phyloP scores from a whole-genome alignment of 1,140 invertebrate genomes.

The Uloborus diversus region DNA sequence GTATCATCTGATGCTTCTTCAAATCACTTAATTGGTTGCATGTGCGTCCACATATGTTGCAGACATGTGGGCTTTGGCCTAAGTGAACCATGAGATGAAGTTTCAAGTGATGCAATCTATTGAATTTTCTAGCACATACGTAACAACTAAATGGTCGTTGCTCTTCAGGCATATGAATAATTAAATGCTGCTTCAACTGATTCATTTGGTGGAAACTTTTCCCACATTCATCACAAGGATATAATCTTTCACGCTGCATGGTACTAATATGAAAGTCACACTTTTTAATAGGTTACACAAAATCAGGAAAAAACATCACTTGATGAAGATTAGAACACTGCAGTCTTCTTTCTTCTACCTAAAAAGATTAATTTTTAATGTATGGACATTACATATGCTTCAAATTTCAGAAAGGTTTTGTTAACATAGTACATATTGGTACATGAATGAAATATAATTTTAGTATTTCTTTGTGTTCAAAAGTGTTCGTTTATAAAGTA shows the following conservation, averaged over 20 bases:
- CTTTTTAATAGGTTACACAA: no score
- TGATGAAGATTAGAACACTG: no score
- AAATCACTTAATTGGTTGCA: slow-evolving; percentile 47
- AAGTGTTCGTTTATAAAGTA: no score
- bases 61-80: slow-evolving; percentile 46
- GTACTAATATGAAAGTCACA: no score
- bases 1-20: slow-evolving; percentile 62
- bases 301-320: no score
- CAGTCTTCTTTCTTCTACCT: no score
- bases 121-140: slow-evolving; percentile 46
- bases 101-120: slow-evolving; percentile 53
- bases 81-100: slow-evolving; percentile 50
- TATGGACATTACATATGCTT: no score
- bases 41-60: slow-evolving; percentile 44
- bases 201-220: slow-evolving; percentile 54
- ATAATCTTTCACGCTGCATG: slow-evolving; percentile 28
- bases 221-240: slow-evolving; percentile 31
- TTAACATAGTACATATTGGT: no score
- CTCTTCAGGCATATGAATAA: slow-evolving; percentile 51
- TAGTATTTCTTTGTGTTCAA: no score
- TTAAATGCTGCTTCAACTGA: slow-evolving; percentile 41
- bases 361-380: no score
- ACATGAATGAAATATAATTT: no score
- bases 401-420: no score
- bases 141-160: slow-evolving; percentile 48